Evolutionary conservation across 2,797 vertebrate genomes (phyloP), one percentile per base, ranked within the genome.

Genomic region (Heterohyrax brucei): DNA sequence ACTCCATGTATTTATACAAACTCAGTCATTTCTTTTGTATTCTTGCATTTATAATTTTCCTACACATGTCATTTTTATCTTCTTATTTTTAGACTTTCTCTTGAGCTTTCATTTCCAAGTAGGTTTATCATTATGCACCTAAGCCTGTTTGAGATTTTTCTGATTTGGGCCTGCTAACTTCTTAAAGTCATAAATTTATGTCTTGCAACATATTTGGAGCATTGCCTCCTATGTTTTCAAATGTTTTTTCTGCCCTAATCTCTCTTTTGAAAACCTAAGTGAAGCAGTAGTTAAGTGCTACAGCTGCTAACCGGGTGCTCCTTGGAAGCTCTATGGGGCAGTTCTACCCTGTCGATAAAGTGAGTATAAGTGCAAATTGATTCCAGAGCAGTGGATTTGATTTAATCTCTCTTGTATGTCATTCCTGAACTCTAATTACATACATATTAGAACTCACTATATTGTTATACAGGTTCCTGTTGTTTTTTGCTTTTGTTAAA

Each of bases 1-100:
- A 95, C 84, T 97, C 96, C 97, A 90, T 97, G 97, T 98, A 98
- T 95, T 90, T 94, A 94, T 72, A 94, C 93, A 95, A 98, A 98
- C 97, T 80, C 93, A 98, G 92, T 66, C 95, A 97, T 95, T 90
- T 97, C 85, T 95, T 98, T 94, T 89, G 81, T 97, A 97, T 97
- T 96, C 95, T 96, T 98, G 95, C 96, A 97, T 98, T 98, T 98
- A 98, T 90, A 10, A 33, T 73, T 68, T 48, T 76, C 22, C 5
- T 48, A 46, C 12, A 48, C 28, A 48, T 76, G 44, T 75, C 24
- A 4, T 61, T 39, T 39, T 80, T 33, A 21, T 33, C 21, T 53
- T n/a, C 13, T 73, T 22, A 7, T 39, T 75, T 75, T 39, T 75
- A 75, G 39, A 75, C 5, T 7, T 44, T 62, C 7, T 16, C 22